Evolutionary conservation across 2,113 vertebrate species (phyloP).

Genomic region (Gavia stellata): DNA sequence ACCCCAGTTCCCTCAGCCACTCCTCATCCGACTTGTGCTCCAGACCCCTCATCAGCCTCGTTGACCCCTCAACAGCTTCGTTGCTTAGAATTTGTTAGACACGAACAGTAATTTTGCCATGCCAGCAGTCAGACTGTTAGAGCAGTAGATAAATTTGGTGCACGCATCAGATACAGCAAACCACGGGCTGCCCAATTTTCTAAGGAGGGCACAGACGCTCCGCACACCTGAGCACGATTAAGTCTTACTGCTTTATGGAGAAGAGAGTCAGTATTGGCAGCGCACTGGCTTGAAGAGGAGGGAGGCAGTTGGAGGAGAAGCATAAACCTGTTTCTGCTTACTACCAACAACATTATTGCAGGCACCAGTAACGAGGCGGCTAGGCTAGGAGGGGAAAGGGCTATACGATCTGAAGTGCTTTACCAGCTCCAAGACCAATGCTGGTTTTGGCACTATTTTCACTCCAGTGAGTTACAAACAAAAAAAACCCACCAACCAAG

Average conservation of each 20-base stretch:
- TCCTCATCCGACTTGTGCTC: too few relatives aligned
- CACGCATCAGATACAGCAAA: conserved; percentile 30
- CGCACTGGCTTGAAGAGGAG: neutral
- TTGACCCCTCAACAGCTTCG: too few relatives aligned
- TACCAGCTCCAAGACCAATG: conserved; percentile 73
- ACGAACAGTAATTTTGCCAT: neutral
- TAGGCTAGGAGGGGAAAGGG: conserved; percentile 45
- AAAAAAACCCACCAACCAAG: conserved; percentile 34
- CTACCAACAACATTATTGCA: conserved; percentile 54
- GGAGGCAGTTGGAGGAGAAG: conserved; percentile 40
- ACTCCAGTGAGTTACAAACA: conserved; percentile 66
- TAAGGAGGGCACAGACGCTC: conserved; percentile 53
- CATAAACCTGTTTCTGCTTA: conserved; percentile 41
- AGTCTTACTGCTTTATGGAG: conserved; percentile 47
- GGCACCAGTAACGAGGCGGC: conserved; percentile 54
- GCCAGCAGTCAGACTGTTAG: conserved; percentile 46
- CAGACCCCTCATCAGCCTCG: too few relatives aligned
- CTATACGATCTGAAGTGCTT: conserved; percentile 60
- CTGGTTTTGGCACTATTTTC: conserved; percentile 72
- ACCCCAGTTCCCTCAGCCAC: too few relatives aligned
- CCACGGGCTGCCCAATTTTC: conserved; percentile 54
- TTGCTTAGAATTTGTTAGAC: conserved; percentile 56
- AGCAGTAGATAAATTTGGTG: conserved; percentile 58
- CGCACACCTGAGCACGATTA: conserved; percentile 74
- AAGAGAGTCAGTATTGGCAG: conserved; percentile 41